Evolutionary conservation across 1,140 invertebrate genomes (phyloP), one percentile per base, ranked within the genome.

Genomic region (Musca domestica): DNA sequence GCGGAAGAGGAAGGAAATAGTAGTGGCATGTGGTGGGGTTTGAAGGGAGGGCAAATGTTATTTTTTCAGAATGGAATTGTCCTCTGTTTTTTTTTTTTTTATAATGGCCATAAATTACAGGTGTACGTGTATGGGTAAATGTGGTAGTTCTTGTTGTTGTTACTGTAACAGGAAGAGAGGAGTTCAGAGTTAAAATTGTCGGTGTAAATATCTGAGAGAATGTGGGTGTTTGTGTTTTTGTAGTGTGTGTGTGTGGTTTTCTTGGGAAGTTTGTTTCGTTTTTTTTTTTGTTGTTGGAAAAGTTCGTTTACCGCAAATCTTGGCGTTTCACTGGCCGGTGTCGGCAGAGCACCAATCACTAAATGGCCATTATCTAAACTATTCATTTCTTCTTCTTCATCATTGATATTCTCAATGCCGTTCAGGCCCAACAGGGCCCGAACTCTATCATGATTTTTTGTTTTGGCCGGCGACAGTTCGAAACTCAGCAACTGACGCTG

Each of bases 391-490:
- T 78, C 72, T 69, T 71, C 66, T 69, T 69, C 68, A 70, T 58
- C 67, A 73, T 67, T 68, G 74, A 71, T 73, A 78, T 81, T 73
- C 66, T 81, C 76, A 73, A 77, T 76, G 72, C 74, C 78, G 76
- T 81, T 81, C 70, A 81, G 77, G 75, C 78, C 78, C 78, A 81
- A 81, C 34, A 80, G 71, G 67, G 75, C 73, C 72, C 78, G 76
- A 81, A 81, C 76, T 79, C 76, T 79, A 75, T 81, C 76, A 74
- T 81, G 75, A 76, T 80, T 77, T 75, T 77, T 76, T 67, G 77
- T 75, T 71, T 76, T 78, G 41, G 75, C 75, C 71, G 80, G 71
- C 69, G 78, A 74, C 64, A 82, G 74, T 73, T 82, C 80, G 61
- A 81, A 77, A 72, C 78, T 79, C 69, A 82, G 75, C 72, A 81